These are phyloP conservation scores for Lasiommata megera DNA, from an alignment of 2,888 invertebrate species.

Conservation along the genomic window DNA sequence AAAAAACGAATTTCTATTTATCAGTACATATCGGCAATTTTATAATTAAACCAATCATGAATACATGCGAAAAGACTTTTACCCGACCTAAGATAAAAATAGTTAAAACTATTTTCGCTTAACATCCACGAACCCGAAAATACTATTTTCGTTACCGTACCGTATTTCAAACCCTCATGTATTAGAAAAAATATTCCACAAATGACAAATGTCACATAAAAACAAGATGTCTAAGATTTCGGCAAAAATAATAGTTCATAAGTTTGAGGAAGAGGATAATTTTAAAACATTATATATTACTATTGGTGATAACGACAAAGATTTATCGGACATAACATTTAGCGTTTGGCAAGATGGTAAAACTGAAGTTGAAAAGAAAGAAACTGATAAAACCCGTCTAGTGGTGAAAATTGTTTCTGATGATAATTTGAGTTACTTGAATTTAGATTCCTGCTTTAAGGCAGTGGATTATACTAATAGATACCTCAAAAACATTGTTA, in stretches of 20 bases:
- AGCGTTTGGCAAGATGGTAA: constrained; percentile 62
- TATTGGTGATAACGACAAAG: constrained; percentile 51
- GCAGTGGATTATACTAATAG: constrained; percentile 40
- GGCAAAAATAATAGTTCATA: constrained; percentile 70
- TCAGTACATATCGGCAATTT: too few species aligned
- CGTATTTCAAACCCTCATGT: too few species aligned
- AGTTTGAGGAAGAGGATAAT: constrained; percentile 61
- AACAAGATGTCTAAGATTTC: constrained; percentile 51
- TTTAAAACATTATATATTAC: constrained; percentile 61
- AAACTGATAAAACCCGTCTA: constrained; percentile 55
- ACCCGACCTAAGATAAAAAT: too few species aligned
- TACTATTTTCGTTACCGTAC: too few species aligned
- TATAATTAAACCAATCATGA: too few species aligned
- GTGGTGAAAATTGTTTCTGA: constrained; percentile 64
- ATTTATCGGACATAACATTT: constrained; percentile 45
- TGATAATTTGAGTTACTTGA: constrained; percentile 50
- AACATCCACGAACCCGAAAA: too few species aligned
- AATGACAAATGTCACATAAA: constrained; percentile 6
- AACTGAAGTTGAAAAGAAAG: constrained; percentile 48
- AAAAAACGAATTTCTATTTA: too few species aligned
- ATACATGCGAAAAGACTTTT: too few species aligned
- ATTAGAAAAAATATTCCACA: too few species aligned
- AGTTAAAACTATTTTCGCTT: too few species aligned
- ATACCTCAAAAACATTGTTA: constrained; percentile 20
- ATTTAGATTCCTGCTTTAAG: constrained; percentile 62